Conservation (phyloP, 2,797 vertebrate genomes). For the Sebastes alutus region DNA sequence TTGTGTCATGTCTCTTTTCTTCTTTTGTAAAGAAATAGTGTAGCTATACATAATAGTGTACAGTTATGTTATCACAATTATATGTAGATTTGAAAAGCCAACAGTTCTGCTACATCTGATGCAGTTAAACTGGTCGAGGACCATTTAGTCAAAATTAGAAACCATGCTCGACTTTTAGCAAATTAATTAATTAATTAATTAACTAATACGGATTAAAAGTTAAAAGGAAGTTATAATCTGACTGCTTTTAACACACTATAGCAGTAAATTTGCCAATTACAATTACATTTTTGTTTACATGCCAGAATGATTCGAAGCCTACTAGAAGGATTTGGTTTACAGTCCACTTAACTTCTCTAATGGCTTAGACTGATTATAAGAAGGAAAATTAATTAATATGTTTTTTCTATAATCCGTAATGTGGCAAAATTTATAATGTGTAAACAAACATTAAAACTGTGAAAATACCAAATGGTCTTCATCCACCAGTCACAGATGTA, state of each 20-base stretch:
- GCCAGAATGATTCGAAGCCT: not conserved
- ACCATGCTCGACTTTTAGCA: not conserved
- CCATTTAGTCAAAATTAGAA: not conserved
- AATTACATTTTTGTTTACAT: not conserved
- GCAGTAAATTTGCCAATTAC: not conserved
- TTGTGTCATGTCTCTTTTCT: not conserved
- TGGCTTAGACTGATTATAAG: not conserved
- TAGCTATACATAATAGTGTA: not conserved
- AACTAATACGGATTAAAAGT: not conserved
- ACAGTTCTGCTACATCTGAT: not conserved
- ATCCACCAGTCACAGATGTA: not conserved
- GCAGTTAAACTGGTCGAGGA: not conserved
- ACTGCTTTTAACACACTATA: not conserved
- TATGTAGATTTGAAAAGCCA: not conserved
- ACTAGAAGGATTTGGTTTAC: not conserved
- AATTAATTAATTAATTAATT: not conserved
- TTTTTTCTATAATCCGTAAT: not conserved
- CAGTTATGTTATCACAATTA: not conserved
- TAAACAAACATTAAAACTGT: not conserved
- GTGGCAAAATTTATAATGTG: not conserved
- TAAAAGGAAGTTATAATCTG: not conserved
- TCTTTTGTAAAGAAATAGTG: not conserved
- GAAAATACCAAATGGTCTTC: not conserved
- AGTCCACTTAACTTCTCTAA: not conserved
- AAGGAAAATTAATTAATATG: not conserved